These are phyloP conservation scores for Panthera leo DNA, from an alignment of 2,113 vertebrate species.

Conservation along the genomic window DNA sequence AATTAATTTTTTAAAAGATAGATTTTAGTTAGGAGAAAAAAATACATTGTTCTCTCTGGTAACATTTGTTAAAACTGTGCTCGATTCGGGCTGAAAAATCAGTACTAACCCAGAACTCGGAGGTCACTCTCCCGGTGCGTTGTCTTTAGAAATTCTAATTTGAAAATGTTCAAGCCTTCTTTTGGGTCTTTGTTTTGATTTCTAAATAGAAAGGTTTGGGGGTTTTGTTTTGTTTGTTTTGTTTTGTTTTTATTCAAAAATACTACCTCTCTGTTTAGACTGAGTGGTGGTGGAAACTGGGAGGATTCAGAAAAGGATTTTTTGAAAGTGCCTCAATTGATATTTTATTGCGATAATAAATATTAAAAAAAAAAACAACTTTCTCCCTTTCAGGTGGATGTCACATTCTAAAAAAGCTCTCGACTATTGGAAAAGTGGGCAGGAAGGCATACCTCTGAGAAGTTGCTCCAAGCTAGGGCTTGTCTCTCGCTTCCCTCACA, in stretches of 20 bases:
- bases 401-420: slow-evolving; percentile 31
- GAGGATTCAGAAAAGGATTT: not conserved
- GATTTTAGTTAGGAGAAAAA: slow-evolving; percentile 63
- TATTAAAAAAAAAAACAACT: not conserved
- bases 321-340: not conserved
- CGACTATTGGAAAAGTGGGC: not conserved
- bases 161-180: slow-evolving; percentile 26
- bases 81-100: slow-evolving; percentile 39
- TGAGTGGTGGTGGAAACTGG: not conserved
- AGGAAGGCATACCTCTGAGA: not conserved
- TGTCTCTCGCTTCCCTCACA: not conserved
- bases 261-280: slow-evolving; percentile 6
- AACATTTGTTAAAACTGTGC: slow-evolving; percentile 46
- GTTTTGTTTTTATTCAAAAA: slow-evolving; percentile 43
- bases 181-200: slow-evolving; percentile 65
- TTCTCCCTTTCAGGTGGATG: not conserved
- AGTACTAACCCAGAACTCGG: not conserved
- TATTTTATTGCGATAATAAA: slow-evolving; percentile 43
- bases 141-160: slow-evolving; percentile 67
- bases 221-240: not conserved
- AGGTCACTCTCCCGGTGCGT: not conserved
- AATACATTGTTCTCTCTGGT: not conserved
- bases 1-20: slow-evolving; percentile 73
- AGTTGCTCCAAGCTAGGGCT: not conserved
- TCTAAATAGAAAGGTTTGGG: not conserved